A percentile compares a stretch with the other conserved stretches of the same genome.
Conservation (phyloP, 2,888 invertebrate species). For the Archips crataeganus region DNA sequence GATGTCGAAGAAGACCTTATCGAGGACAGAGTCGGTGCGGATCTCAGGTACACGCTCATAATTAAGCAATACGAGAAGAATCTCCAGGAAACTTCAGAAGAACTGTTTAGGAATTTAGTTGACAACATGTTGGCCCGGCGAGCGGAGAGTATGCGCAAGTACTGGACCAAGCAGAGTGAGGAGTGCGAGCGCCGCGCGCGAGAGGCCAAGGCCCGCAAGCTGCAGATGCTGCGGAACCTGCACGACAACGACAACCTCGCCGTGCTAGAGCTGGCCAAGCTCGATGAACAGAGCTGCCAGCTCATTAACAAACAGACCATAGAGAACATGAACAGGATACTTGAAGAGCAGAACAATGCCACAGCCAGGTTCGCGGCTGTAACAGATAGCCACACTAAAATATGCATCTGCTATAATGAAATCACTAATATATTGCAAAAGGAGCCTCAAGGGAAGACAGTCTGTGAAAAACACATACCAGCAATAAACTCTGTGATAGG, state of each 20-base stretch:
- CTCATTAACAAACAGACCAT: slow-evolving; percentile 71
- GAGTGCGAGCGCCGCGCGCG: slow-evolving; percentile 71
- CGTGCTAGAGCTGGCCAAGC: slow-evolving; percentile 71
- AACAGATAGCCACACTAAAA: slow-evolving; percentile 84
- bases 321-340: slow-evolving; percentile 80
- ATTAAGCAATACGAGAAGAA: slow-evolving; percentile 68
- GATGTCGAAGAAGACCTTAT: slow-evolving; percentile 60
- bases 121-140: slow-evolving; percentile 70
- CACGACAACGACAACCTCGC: slow-evolving; percentile 82
- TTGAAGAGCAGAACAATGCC: slow-evolving; percentile 81
- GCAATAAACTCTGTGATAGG: slow-evolving; percentile 70
- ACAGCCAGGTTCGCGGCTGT: slow-evolving; percentile 82
- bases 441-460: slow-evolving; percentile 70
- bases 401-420: slow-evolving; percentile 84
- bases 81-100: slow-evolving; percentile 64
- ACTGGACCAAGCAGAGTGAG: slow-evolving; percentile 68
- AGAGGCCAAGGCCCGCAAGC: slow-evolving; percentile 71
- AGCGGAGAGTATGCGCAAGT: slow-evolving; percentile 65
- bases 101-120: slow-evolving; percentile 66
- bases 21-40: slow-evolving; percentile 69
- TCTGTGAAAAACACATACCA: slow-evolving; percentile 74
- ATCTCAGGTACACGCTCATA: slow-evolving; percentile 67
- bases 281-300: slow-evolving; percentile 83
- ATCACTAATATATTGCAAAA: slow-evolving; percentile 78
- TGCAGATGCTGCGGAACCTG: slow-evolving; percentile 74